Percentiles rank a stretch among this genome's conserved stretches.
These are phyloP conservation scores for Volucella bombylans DNA, from an alignment of 2,888 invertebrate species.

Conservation along the genomic window DNA sequence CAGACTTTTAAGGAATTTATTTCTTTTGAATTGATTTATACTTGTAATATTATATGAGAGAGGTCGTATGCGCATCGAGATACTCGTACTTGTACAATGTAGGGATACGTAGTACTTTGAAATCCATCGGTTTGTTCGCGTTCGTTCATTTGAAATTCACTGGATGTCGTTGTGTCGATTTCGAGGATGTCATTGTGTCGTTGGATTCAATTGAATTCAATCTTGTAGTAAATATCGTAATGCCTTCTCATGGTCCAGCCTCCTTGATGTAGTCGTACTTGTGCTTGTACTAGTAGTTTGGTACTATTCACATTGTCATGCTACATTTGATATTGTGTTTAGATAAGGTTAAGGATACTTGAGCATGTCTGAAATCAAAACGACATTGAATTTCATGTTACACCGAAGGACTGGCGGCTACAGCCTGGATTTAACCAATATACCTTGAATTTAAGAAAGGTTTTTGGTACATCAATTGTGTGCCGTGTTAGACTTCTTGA, in stretches of 20 bases:
- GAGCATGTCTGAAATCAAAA: conserved; percentile 21
- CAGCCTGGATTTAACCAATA: no score
- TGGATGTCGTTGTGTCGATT: conserved; percentile 32
- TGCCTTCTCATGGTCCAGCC: conserved; percentile 40
- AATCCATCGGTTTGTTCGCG: conserved; percentile 9
- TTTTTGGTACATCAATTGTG: no score
- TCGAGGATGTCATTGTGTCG: conserved; percentile 17
- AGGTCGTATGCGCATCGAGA: background rate
- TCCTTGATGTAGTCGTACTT: conserved; percentile 20
- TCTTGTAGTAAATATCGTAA: conserved; percentile 45
- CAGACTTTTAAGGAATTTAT: background rate
- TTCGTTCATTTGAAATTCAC: conserved; percentile 34
- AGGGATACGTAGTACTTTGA: background rate
- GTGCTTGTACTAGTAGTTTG: background rate
- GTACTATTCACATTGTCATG: conserved; percentile 31
- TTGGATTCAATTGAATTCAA: conserved; percentile 48
- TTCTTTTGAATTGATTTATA: background rate
- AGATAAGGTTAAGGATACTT: conserved; percentile 23
- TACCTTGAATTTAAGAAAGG: no score
- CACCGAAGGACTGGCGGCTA: background rate
- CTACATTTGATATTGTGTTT: conserved; percentile 41
- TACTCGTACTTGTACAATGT: background rate
- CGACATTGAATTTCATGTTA: conserved; percentile 23
- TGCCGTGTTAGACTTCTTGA: no score
- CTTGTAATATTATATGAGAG: background rate